A percentile compares a stretch with the other conserved stretches of the same genome.
phyloP scores from a whole-genome alignment of 2,113 vertebrate species.

The Collichthys lucidus region DNA sequence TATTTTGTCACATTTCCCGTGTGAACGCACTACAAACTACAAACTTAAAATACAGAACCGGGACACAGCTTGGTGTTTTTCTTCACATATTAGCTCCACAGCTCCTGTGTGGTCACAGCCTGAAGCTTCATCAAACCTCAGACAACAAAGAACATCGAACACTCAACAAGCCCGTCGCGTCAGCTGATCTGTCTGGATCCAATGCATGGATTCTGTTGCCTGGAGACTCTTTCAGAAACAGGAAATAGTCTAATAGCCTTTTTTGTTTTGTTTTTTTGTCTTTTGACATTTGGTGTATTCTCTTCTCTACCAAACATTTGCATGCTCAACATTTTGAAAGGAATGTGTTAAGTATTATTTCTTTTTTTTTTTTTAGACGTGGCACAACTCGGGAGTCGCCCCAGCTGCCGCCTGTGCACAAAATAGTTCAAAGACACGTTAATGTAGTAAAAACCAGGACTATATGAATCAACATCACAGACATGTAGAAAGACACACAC shows the following conservation, averaged over 20 bases:
- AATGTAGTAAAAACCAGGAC: constrained; percentile 68
- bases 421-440: constrained; percentile 71
- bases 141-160: constrained; percentile 22
- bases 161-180: constrained; percentile 2
- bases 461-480: constrained; percentile 69
- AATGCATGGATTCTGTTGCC: constrained; percentile 77
- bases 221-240: constrained; percentile 71
- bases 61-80: not conserved
- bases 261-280: constrained; percentile 7
- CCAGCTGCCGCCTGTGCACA: constrained; percentile 65
- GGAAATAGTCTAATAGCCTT: constrained; percentile 24
- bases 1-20: not conserved
- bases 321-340: constrained; percentile 73
- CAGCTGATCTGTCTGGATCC: constrained; percentile 47
- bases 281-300: constrained; percentile 43
- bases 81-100: not conserved
- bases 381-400: constrained; percentile 38
- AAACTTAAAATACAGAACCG: not conserved
- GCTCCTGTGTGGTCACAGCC: constrained; percentile 4
- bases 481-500: constrained; percentile 67
- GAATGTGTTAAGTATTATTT: constrained; percentile 68
- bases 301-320: constrained; percentile 59
- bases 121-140: not conserved
- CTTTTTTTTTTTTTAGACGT: constrained; percentile 35
- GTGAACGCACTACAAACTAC: not conserved